phyloP scores from a whole-genome alignment of 1,140 invertebrate species.

The Drosophila suzukii region DNA sequence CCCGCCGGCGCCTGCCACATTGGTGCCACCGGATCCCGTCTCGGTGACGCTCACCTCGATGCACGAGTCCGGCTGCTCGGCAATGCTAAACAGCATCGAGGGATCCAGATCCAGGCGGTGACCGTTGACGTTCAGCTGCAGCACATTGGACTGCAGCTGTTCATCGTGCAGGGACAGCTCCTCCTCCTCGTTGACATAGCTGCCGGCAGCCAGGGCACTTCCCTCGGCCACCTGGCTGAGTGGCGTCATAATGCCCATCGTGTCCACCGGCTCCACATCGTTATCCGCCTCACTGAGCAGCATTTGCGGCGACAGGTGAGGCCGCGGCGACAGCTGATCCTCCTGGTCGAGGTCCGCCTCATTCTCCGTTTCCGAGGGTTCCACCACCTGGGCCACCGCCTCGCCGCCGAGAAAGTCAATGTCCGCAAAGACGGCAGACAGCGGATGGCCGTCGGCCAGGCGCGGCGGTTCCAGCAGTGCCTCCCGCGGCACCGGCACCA shows the following conservation, averaged over 20 bases:
- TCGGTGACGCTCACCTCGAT: constrained; percentile 46
- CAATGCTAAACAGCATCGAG: constrained; percentile 63
- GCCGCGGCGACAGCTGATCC: neutral
- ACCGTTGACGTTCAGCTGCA: constrained; percentile 58
- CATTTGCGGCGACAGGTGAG: constrained; percentile 4
- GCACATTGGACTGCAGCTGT: constrained; percentile 43
- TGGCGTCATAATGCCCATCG: constrained; percentile 52
- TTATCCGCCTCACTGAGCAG: constrained; percentile 17
- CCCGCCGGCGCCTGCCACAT: constrained; percentile 16
- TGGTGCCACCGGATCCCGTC: constrained; percentile 21
- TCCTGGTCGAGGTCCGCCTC: neutral
- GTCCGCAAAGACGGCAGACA: constrained; percentile 61
- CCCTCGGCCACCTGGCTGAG: constrained; percentile 52
- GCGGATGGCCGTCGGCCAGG: constrained; percentile 56
- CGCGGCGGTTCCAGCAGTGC: constrained; percentile 72
- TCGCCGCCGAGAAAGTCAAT: constrained; percentile 53
- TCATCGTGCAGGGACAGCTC: constrained; percentile 36
- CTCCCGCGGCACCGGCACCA: constrained; percentile 85
- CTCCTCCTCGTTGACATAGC: constrained; percentile 14
- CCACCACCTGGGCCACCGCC: constrained; percentile 45
- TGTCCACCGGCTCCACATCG: constrained; percentile 30
- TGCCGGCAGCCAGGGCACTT: neutral
- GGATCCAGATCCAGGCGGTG: constrained; percentile 61
- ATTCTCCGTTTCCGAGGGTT: constrained; percentile 13
- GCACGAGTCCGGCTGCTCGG: constrained; percentile 58